These are phyloP conservation scores for Acanthococcus lagerstroemiae DNA, from an alignment of 2,888 invertebrate genomes.

Conservation along the genomic window DNA sequence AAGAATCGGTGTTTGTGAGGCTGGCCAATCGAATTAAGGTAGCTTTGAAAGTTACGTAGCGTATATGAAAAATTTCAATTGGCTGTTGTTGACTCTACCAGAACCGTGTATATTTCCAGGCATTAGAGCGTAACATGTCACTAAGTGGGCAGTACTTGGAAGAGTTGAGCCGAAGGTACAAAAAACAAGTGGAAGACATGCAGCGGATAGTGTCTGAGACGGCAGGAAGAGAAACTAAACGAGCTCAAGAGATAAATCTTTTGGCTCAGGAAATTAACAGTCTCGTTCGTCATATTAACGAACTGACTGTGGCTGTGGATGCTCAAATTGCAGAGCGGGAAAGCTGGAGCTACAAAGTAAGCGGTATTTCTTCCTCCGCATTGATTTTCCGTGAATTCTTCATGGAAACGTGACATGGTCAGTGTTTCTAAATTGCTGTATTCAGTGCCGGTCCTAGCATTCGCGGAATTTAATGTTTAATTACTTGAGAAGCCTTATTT, in stretches of 20 bases:
- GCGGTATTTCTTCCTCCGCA: background rate
- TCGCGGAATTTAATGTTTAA: no score
- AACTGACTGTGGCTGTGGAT: constrained; percentile 48
- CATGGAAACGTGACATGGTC: no score
- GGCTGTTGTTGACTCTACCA: no score
- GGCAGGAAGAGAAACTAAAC: constrained; percentile 62
- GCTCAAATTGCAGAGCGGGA: constrained; percentile 52
- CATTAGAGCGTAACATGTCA: constrained; percentile 92
- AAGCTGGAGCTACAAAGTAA: constrained; percentile 50
- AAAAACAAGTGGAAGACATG: constrained; percentile 93
- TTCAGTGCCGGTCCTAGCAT: no score
- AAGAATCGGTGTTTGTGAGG: constrained; percentile 91
- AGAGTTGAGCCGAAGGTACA: constrained; percentile 87
- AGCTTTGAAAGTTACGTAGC: no score
- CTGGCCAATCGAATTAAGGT: constrained; percentile 93
- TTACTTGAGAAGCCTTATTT: no score
- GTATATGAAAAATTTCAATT: no score
- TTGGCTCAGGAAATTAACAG: constrained; percentile 45
- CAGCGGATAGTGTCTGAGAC: constrained; percentile 74
- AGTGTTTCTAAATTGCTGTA: no score
- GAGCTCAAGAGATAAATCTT: constrained; percentile 62
- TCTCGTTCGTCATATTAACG: constrained; percentile 54
- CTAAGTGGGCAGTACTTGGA: constrained; percentile 92
- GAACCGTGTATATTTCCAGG: no score
- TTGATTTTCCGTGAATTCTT: no score